phyloP scores from a whole-genome alignment of 2,797 vertebrate genomes.

The Mormyrus hasselquistii region DNA sequence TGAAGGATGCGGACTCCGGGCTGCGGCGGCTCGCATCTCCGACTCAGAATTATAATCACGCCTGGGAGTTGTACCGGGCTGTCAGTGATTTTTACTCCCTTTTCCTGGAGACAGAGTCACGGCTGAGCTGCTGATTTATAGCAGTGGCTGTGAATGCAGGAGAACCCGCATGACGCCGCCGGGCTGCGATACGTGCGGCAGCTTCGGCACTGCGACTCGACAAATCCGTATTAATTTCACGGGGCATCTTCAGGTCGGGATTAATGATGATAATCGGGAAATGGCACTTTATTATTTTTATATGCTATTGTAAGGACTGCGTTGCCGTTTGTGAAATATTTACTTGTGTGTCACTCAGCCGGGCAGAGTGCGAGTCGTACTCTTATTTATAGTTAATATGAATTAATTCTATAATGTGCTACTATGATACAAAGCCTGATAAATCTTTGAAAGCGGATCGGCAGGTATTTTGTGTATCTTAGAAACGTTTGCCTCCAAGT shows the following conservation, averaged over 20 bases:
- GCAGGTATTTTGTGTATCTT: neutral
- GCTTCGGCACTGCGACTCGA: neutral
- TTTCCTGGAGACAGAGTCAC: neutral
- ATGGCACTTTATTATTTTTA: neutral
- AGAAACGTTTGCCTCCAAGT: neutral
- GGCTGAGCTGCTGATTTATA: neutral
- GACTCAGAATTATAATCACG: constrained; percentile 1
- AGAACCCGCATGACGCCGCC: neutral
- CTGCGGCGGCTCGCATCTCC: neutral
- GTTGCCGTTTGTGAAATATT: neutral
- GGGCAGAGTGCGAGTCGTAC: neutral
- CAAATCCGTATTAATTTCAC: neutral
- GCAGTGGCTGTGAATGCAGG: neutral
- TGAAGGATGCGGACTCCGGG: neutral
- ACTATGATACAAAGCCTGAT: neutral
- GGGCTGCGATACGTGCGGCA: neutral
- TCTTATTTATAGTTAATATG: neutral
- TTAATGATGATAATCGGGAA: neutral
- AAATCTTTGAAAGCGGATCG: neutral
- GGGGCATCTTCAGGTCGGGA: neutral
- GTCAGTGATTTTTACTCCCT: neutral
- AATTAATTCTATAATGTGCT: neutral
- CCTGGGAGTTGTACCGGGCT: neutral
- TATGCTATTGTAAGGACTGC: neutral
- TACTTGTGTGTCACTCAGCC: neutral